Base-by-base conservation (phyloP, 2,113 vertebrate genomes). In the Illadopsis cleaveri region DNA sequence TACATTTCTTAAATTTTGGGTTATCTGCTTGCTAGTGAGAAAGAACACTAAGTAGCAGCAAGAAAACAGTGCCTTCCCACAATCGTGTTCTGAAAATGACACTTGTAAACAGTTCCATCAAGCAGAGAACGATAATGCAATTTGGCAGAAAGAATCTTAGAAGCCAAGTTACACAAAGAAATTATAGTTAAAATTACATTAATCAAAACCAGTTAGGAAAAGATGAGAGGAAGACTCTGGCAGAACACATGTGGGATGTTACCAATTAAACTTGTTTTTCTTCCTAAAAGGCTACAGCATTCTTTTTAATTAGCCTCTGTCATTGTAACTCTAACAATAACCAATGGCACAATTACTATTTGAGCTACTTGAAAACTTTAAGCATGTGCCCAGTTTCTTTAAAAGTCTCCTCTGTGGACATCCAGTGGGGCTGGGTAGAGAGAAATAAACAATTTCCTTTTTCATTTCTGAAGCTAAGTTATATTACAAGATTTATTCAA, bases 241-340 rank as follows among this genome's bases (percentile, higher is more conserved):
- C 92, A 96, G 92, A 92, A 93, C 82, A 83, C 27, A 48, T 56
- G 91, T 95, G 90, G 93, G 96, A 96, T 96, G 96, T 95, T 94
- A 96, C 83, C 86, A 96, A 94, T 97, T 96, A 96, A 95, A 93
- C 71, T 96, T 94, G 92, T 93, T 97, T 96, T 95, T 92, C 94
- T 96, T 96, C 94, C 95, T 97, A 93, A 96, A 96, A 96, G 92
- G 96, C 93, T 96, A 90, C 10, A 86, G 58, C 90, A 88, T 92
- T 95, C 90, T 88, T 95, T 87, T 93, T 93, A 91, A 96, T 96
- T 93, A 85, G 85, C 85, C 88, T 75, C 90, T 93, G 92, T 96
- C 87, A 70, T 12, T 93, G 50, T 82, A 95, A 88, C 86, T 96
- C 93, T 89, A 96, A 94, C 93, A 95, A 90, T 92, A 96, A 92